Percentiles rank a stretch among this genome's conserved stretches.
Conservation (phyloP, 2,113 vertebrate genomes). For the Cryptomyrus ogoouensis region DNA sequence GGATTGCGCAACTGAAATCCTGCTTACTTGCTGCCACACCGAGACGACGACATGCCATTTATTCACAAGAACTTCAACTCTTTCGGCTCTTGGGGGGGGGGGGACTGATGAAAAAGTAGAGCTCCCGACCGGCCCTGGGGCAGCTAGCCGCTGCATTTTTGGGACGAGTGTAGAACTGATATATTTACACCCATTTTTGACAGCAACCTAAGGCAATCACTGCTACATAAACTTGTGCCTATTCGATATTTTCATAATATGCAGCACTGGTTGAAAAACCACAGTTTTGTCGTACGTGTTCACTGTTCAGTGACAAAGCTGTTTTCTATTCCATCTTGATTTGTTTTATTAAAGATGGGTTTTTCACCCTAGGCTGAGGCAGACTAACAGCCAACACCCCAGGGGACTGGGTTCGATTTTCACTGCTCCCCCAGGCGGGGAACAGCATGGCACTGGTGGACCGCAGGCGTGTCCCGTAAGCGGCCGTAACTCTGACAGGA, state of each 20-base stretch:
- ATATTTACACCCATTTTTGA: not conserved
- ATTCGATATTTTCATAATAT: not conserved
- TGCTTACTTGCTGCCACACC: constrained; percentile 58
- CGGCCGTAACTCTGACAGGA: not conserved
- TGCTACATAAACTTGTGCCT: not conserved
- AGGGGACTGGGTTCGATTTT: not conserved
- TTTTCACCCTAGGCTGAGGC: not conserved
- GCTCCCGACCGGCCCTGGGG: not conserved
- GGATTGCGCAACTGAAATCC: constrained; percentile 63
- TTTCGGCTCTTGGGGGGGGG: constrained; percentile 29
- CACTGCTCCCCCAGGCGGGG: not conserved
- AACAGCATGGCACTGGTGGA: not conserved
- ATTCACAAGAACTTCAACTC: constrained; percentile 25
- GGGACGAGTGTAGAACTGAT: not conserved
- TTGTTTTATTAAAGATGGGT: not conserved
- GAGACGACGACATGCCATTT: constrained; percentile 52
- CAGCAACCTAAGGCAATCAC: not conserved
- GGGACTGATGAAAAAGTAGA: constrained; percentile 41
- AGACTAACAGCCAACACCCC: not conserved
- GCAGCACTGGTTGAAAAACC: not conserved
- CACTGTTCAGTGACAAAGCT: not conserved
- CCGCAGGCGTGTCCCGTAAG: not conserved
- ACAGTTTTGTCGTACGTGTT: not conserved
- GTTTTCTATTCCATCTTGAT: not conserved
- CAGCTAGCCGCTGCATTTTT: not conserved